Percentiles rank a stretch among this genome's conserved stretches.
Conservation (phyloP, 2,113 vertebrate species). For the Daubentonia madagascariensis region DNA sequence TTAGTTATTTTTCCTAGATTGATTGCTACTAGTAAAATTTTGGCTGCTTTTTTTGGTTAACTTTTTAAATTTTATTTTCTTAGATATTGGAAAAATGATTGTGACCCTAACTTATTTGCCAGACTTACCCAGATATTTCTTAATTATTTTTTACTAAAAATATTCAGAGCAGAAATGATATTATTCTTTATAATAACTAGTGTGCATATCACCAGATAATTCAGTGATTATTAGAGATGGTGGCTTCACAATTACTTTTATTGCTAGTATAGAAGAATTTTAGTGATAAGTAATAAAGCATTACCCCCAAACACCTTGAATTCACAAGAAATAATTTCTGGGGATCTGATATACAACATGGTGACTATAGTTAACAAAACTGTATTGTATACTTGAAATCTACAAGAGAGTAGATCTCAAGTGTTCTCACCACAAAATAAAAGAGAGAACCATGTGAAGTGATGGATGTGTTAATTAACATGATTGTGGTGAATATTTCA, state of each 20-base stretch:
- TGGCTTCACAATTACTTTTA: not conserved
- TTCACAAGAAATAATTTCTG: not conserved
- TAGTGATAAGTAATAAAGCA: not conserved
- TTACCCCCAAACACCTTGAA: not conserved
- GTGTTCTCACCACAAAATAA: not conserved
- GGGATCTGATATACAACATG: not conserved
- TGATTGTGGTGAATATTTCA: not conserved
- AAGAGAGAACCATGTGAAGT: not conserved
- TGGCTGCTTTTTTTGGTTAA: not conserved
- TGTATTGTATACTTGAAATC: not conserved
- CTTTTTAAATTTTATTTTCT: not conserved
- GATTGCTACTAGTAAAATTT: not conserved
- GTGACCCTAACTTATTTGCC: not conserved
- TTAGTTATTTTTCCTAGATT: not conserved
- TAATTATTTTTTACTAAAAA: not conserved
- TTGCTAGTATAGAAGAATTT: not conserved
- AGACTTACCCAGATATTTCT: not conserved
- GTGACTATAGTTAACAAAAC: not conserved
- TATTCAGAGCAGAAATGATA: not conserved
- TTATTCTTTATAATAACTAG: not conserved
- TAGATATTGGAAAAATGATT: not conserved
- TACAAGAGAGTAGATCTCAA: not conserved
- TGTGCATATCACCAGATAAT: not conserved
- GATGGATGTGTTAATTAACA: not conserved
- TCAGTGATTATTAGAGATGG: not conserved